These are phyloP conservation scores for Holothuria leucospilota DNA, from an alignment of 53 echinoderm and acorn worm species.

Conservation along the genomic window DNA sequence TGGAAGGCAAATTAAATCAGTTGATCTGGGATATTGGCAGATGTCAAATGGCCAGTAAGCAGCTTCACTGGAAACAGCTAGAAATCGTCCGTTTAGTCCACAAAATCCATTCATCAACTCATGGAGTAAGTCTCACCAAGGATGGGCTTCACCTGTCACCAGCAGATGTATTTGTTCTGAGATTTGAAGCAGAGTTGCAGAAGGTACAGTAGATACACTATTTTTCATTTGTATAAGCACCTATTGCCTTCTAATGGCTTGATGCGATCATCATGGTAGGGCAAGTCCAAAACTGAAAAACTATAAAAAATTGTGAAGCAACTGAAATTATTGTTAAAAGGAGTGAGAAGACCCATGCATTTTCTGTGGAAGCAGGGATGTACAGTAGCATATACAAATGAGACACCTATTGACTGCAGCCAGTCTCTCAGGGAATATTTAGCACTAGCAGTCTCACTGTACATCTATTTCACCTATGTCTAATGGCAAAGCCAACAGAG, in stretches of 20 bases:
- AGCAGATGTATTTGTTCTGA: background rate
- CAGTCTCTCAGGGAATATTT: too few species aligned
- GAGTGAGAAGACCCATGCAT: too few species aligned
- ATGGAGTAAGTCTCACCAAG: background rate
- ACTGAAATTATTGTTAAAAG: too few species aligned
- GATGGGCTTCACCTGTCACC: background rate
- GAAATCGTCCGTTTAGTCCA: background rate
- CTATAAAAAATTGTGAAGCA: too few species aligned
- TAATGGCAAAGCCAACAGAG: too few species aligned
- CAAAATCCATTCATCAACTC: background rate
- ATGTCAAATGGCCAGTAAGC: conserved; percentile 12
- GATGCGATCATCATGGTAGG: too few species aligned
- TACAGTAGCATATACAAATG: too few species aligned
- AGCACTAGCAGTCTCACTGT: too few species aligned
- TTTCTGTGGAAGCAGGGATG: too few species aligned
- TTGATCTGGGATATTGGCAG: conserved; percentile 7
- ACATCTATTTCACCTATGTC: too few species aligned
- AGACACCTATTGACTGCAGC: too few species aligned
- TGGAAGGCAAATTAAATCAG: background rate
- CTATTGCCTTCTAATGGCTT: background rate
- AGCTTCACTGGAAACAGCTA: conserved; percentile 8
- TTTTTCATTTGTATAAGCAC: background rate
- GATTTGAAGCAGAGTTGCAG: background rate
- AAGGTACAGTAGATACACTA: background rate
- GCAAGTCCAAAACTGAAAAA: too few species aligned